These are phyloP conservation scores for Elegia similella DNA, from an alignment of 2,888 invertebrate genomes.

Conservation along the genomic window DNA sequence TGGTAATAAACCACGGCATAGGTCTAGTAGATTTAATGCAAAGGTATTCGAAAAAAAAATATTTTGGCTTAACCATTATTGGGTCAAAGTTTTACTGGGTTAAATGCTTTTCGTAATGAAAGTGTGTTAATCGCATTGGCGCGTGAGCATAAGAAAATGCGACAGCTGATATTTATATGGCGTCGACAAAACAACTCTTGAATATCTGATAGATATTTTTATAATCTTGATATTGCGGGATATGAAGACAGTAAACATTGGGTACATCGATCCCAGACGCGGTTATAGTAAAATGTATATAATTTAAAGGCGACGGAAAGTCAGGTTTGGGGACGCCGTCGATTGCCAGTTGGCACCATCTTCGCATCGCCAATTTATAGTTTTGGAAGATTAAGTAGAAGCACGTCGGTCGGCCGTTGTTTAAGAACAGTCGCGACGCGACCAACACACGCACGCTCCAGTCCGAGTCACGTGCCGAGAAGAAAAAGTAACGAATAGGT, in stretches of 20 bases:
- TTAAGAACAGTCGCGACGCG: background rate
- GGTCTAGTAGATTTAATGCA: too few species aligned
- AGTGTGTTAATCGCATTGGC: constrained; percentile 9
- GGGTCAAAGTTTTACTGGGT: background rate
- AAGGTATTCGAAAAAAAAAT: background rate
- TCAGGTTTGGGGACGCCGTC: constrained; percentile 36
- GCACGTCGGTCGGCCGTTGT: background rate
- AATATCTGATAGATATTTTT: constrained; percentile 11
- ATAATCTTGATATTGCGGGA: background rate
- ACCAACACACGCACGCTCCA: background rate
- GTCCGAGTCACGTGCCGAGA: background rate
- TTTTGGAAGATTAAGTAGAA: constrained; percentile 28
- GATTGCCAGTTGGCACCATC: constrained; percentile 61
- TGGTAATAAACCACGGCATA: background rate
- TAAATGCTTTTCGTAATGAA: constrained; percentile 2
- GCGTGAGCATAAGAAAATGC: background rate
- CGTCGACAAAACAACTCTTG: too few species aligned
- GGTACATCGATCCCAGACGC: constrained; percentile 8
- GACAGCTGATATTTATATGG: constrained; percentile 7
- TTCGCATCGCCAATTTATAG: constrained; percentile 36
- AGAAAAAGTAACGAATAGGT: constrained; percentile 4
- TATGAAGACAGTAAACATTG: background rate
- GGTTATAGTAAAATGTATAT: constrained; percentile 25
- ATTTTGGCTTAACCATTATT: background rate
- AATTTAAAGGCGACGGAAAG: constrained; percentile 28